Conservation (phyloP, 2,888 invertebrate species). For the Tenthredo distinguenda region DNA sequence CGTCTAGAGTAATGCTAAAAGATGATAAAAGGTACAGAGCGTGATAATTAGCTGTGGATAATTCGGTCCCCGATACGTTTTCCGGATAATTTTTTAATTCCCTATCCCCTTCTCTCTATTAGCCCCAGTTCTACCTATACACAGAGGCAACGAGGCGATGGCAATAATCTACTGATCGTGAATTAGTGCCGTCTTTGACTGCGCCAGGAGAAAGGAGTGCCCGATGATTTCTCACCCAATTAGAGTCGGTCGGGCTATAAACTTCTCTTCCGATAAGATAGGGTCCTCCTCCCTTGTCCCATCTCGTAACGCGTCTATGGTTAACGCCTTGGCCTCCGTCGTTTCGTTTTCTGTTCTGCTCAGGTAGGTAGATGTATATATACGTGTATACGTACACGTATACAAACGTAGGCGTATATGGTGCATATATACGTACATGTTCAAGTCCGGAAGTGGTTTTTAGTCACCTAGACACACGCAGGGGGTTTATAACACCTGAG, state of each 20-base stretch:
- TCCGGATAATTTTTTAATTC: background rate
- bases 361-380: background rate
- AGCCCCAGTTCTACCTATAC: background rate
- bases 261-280: constrained; percentile 77
- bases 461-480: background rate
- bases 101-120: background rate
- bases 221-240: constrained; percentile 78
- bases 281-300: constrained; percentile 54
- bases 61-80: too few relatives aligned
- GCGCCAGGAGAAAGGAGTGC: constrained; percentile 74
- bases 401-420: background rate
- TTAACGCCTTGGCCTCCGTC: constrained; percentile 40
- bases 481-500: constrained; percentile 62
- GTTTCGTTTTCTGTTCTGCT: background rate
- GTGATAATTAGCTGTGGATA: background rate
- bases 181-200: constrained; percentile 72
- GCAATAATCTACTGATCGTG: constrained; percentile 70
- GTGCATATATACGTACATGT: background rate
- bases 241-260: constrained; percentile 77
- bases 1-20: background rate
- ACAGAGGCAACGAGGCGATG: constrained; percentile 18
- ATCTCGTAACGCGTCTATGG: constrained; percentile 50
- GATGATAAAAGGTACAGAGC: background rate
- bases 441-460: constrained; percentile 43
- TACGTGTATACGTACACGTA: background rate